Conservation (phyloP, 2,797 vertebrate species). For the Cephalopachus bancanus region DNA sequence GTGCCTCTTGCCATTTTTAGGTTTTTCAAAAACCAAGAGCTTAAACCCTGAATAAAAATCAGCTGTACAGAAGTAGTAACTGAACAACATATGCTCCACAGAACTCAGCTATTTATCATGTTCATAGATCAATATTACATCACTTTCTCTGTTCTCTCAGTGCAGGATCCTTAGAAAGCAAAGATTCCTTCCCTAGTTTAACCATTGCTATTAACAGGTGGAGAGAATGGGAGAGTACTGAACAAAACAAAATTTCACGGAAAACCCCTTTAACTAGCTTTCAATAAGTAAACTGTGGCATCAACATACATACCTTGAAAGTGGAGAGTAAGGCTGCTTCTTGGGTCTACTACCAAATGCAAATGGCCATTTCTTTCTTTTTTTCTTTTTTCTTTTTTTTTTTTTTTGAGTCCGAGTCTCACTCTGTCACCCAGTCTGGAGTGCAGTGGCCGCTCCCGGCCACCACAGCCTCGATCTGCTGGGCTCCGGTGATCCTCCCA, state of each 20-base stretch:
- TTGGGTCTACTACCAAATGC: neutral
- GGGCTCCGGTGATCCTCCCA: no score
- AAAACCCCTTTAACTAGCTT: neutral
- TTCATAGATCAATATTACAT: neutral
- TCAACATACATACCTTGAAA: neutral
- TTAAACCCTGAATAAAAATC: neutral
- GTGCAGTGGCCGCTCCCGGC: no score
- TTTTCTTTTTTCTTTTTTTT: no score
- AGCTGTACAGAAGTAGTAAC: neutral
- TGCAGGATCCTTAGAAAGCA: neutral
- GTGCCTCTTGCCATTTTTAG: no score
- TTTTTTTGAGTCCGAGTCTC: no score
- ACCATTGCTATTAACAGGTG: no score
- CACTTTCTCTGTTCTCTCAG: neutral
- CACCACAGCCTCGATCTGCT: no score
- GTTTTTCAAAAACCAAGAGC: neutral
- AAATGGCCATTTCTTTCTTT: neutral
- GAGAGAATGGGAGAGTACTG: neutral
- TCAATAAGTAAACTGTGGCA: neutral
- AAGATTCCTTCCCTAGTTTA: neutral
- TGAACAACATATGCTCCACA: fast-evolving
- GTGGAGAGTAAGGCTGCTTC: neutral
- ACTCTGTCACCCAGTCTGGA: no score
- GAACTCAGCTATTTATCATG: neutral
- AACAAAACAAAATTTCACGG: neutral